phyloP scores from a whole-genome alignment of 2,888 invertebrate genomes.

The Drosophila kambysellisi region DNA sequence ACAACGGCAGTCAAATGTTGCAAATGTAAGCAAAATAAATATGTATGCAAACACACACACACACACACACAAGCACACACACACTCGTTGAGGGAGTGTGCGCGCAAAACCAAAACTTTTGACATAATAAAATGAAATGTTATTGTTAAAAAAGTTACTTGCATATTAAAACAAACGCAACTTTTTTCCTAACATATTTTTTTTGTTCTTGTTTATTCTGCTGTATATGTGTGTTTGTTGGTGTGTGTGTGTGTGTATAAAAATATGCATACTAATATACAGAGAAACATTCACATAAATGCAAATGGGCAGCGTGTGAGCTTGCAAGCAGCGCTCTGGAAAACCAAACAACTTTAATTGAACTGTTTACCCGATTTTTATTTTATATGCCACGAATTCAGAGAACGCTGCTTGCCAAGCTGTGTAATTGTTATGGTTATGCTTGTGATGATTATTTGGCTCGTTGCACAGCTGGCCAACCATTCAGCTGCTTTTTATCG shows the following conservation, averaged over 20 bases:
- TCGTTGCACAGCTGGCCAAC: constrained; percentile 76
- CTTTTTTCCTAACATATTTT: constrained; percentile 52
- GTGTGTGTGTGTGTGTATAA: constrained; percentile 42
- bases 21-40: constrained; percentile 79
- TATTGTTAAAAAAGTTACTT: constrained; percentile 81
- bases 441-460: constrained; percentile 82
- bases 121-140: constrained; percentile 82
- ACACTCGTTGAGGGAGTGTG: constrained; percentile 10
- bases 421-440: constrained; percentile 83
- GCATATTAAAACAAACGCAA: constrained; percentile 79
- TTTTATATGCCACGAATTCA: constrained; percentile 57
- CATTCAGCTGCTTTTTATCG: constrained; percentile 50
- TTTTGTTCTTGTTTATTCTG: constrained; percentile 31
- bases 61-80: constrained; percentile 20
- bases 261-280: constrained; percentile 48
- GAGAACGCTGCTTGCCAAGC: constrained; percentile 50
- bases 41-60: constrained; percentile 27
- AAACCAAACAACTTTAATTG: constrained; percentile 81
- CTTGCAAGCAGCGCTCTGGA: constrained; percentile 51
- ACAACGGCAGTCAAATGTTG: constrained; percentile 75
- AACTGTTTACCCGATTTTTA: constrained; percentile 82
- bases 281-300: constrained; percentile 62
- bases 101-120: constrained; percentile 77
- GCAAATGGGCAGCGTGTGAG: constrained; percentile 78
- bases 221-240: constrained; percentile 22